A percentile compares a stretch with the other conserved stretches of the same genome.
These are phyloP conservation scores for Phaethon lepturus DNA, from an alignment of 2,113 vertebrate species.

Conservation along the genomic window DNA sequence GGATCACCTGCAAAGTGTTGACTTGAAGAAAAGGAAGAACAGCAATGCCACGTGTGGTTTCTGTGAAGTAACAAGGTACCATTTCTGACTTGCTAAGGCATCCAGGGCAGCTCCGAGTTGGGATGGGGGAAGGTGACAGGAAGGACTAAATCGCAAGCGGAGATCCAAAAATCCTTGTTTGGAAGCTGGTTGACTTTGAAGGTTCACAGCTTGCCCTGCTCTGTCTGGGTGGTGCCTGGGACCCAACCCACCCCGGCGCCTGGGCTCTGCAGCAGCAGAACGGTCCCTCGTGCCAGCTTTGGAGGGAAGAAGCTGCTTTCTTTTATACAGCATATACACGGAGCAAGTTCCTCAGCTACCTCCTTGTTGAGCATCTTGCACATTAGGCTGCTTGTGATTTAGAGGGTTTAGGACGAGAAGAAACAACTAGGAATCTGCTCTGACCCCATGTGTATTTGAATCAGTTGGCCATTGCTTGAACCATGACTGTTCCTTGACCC, in stretches of 20 bases:
- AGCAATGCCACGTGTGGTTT: not conserved
- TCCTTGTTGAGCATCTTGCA: not conserved
- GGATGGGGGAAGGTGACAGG: not conserved
- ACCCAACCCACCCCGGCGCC: fast-evolving
- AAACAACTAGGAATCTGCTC: not conserved
- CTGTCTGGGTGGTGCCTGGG: fast-evolving
- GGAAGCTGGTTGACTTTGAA: not conserved
- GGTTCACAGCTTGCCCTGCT: not conserved
- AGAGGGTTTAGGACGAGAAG: not conserved
- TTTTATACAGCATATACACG: not conserved
- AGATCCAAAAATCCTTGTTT: not conserved
- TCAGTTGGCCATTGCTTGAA: not conserved
- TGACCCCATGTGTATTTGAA: not conserved
- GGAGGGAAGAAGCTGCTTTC: not conserved
- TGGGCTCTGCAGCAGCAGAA: not conserved
- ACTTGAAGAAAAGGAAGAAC: not conserved
- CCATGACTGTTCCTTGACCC: not conserved
- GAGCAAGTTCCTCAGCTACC: not conserved
- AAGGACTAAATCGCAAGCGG: not conserved
- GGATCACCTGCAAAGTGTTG: not conserved
- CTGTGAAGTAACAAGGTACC: not conserved
- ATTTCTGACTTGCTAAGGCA: not conserved
- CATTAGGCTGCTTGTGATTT: not conserved
- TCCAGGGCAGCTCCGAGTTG: not conserved
- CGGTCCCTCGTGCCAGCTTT: not conserved